phyloP scores from a whole-genome alignment of 2,888 invertebrate genomes.

The Callyntrura sp. region DNA sequence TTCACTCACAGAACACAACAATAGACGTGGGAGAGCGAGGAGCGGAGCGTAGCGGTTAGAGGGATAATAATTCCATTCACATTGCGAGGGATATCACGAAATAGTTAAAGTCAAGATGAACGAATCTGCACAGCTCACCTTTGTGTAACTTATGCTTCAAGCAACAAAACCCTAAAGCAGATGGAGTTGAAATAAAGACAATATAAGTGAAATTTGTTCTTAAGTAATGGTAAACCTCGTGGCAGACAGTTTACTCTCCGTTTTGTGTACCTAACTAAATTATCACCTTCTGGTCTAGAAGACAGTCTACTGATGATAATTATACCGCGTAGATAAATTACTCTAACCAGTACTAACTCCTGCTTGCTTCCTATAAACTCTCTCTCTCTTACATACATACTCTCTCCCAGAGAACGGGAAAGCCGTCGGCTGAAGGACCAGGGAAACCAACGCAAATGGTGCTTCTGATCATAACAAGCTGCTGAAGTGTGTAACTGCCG shows the following conservation, averaged over 20 bases:
- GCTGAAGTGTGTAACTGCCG: constrained; percentile 79
- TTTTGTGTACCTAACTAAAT: constrained; percentile 74
- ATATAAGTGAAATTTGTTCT: constrained; percentile 74
- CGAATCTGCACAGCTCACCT: constrained; percentile 1
- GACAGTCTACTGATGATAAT: background rate
- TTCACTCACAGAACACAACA: background rate
- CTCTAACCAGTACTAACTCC: background rate
- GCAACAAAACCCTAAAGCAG: constrained; percentile 61
- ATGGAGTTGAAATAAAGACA: constrained; percentile 71
- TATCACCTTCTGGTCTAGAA: constrained; percentile 66
- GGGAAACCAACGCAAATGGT: constrained; percentile 54
- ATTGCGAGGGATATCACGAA: constrained; percentile 45
- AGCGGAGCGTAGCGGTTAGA: too few species aligned
- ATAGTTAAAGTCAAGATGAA: constrained; percentile 40
- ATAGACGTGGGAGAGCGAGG: background rate
- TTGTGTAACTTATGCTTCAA: constrained; percentile 55
- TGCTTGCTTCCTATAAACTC: background rate
- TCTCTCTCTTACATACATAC: background rate
- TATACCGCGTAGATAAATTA: constrained; percentile 7
- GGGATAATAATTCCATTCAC: constrained; percentile 61
- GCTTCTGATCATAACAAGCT: constrained; percentile 79
- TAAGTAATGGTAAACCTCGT: constrained; percentile 48
- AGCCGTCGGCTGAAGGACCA: constrained; percentile 4
- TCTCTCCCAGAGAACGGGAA: background rate
- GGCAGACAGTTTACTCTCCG: constrained; percentile 41